phyloP scores from a whole-genome alignment of 2,113 vertebrate genomes.

The Mugil cephalus region DNA sequence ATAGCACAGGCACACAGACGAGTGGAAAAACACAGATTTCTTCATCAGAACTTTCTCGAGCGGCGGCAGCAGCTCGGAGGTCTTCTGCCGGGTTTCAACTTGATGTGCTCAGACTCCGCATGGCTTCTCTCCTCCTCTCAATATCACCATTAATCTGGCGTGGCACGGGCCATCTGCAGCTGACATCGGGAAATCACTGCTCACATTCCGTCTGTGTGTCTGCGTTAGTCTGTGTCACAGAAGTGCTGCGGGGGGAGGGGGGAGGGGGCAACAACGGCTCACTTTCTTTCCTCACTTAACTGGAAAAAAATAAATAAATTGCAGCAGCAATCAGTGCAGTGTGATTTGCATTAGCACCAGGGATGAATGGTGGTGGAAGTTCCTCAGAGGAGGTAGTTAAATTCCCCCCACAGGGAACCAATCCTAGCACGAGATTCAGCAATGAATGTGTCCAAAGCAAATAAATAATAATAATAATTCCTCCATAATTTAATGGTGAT shows the following conservation, averaged over 20 bases:
- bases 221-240: constrained; percentile 49
- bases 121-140: constrained; percentile 21
- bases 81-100: constrained; percentile 8
- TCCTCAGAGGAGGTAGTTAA: constrained; percentile 21
- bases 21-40: constrained; percentile 22
- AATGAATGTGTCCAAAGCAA: constrained; percentile 12
- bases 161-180: constrained; percentile 67
- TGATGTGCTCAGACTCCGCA: constrained; percentile 11
- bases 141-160: constrained; percentile 52
- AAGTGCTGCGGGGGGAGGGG: constrained; percentile 34
- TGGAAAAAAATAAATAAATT: background rate
- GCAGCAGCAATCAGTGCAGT: constrained; percentile 1
- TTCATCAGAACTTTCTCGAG: too few relatives aligned
- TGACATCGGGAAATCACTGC: constrained; percentile 74
- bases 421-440: constrained; percentile 11
- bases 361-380: constrained; percentile 7
- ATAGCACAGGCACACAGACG: constrained; percentile 17
- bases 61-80: background rate
- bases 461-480: background rate
- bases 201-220: constrained; percentile 63
- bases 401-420: constrained; percentile 25
- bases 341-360: constrained; percentile 36
- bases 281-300: constrained; percentile 17
- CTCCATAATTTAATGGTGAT: too few relatives aligned
- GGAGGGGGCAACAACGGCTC: background rate